phyloP scores from a whole-genome alignment of 2,888 invertebrate species.

The Ephialtes manifestator region DNA sequence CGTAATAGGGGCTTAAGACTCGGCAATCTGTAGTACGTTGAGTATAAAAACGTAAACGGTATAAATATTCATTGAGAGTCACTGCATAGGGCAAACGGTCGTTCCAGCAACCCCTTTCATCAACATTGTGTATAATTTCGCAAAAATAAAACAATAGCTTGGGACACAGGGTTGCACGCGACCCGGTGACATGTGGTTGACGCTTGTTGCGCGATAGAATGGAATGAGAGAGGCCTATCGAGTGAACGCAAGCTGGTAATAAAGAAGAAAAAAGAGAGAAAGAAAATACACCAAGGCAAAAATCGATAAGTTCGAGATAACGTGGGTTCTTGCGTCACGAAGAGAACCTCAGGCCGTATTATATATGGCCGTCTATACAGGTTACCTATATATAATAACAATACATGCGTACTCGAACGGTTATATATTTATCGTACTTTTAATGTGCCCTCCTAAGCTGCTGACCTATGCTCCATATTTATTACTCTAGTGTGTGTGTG shows the following conservation, averaged over 20 bases:
- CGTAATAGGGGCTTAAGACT: too few species aligned
- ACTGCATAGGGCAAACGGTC: neutral
- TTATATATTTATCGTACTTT: conserved; percentile 14
- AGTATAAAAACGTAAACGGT: neutral
- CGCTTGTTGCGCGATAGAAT: conserved; percentile 48
- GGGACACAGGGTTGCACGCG: conserved; percentile 21
- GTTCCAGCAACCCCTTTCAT: conserved; percentile 21
- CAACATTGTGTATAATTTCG: neutral
- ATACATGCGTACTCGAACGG: neutral
- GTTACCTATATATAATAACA: conserved; percentile 23
- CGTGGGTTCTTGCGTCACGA: conserved; percentile 46
- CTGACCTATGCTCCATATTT: conserved; percentile 52
- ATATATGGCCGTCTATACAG: neutral
- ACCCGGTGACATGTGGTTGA: conserved; percentile 44
- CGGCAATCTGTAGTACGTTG: too few species aligned
- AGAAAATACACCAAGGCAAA: conserved; percentile 17
- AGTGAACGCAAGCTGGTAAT: conserved; percentile 28
- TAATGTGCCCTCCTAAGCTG: conserved; percentile 56
- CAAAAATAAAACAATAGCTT: conserved; percentile 49
- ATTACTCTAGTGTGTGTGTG: neutral
- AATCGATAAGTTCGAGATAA: conserved; percentile 64
- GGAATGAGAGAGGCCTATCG: conserved; percentile 41
- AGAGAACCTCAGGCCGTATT: conserved; percentile 43
- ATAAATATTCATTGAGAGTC: neutral
- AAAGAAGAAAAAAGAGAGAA: conserved; percentile 28